phyloP scores from a whole-genome alignment of 2,797 vertebrate genomes.

The Syngnathus rostellatus region DNA sequence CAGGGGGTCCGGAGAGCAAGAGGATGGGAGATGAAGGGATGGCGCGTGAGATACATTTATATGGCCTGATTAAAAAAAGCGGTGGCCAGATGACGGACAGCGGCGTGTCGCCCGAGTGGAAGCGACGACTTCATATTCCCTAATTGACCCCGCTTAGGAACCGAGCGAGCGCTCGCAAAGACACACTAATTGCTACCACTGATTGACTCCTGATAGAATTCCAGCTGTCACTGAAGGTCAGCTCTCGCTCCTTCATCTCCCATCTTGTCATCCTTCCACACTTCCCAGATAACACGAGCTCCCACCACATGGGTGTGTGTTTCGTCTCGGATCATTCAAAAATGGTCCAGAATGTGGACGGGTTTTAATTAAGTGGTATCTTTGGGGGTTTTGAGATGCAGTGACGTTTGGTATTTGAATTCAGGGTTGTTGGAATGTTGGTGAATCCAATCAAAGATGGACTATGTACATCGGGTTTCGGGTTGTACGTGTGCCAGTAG shows the following conservation, averaged over 20 bases:
- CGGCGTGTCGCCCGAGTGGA: conserved; percentile 37
- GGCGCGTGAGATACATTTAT: conserved; percentile 53
- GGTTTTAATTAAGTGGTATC: background rate
- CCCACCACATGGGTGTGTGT: background rate
- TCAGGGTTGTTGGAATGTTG: background rate
- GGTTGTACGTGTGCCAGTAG: background rate
- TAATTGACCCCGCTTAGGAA: conserved; percentile 69
- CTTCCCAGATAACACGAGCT: background rate
- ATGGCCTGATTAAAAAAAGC: conserved; percentile 52
- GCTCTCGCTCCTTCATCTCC: background rate
- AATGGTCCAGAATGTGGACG: background rate
- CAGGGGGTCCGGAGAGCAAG: conserved; percentile 20
- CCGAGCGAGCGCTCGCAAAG: conserved; percentile 56
- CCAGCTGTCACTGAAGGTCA: conserved; percentile 51
- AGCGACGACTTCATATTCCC: conserved; percentile 50
- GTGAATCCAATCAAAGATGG: background rate
- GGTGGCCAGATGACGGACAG: conserved; percentile 41
- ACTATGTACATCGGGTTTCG: background rate
- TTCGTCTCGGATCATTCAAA: background rate
- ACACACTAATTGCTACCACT: conserved; percentile 66
- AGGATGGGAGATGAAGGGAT: conserved; percentile 33
- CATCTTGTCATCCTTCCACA: conserved; percentile 7
- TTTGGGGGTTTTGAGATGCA: background rate
- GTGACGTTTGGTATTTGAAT: background rate
- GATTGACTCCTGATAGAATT: conserved; percentile 73